Conservation (phyloP, 64 coral and sea anemone species). For the Stichodactyla mertensii region DNA sequence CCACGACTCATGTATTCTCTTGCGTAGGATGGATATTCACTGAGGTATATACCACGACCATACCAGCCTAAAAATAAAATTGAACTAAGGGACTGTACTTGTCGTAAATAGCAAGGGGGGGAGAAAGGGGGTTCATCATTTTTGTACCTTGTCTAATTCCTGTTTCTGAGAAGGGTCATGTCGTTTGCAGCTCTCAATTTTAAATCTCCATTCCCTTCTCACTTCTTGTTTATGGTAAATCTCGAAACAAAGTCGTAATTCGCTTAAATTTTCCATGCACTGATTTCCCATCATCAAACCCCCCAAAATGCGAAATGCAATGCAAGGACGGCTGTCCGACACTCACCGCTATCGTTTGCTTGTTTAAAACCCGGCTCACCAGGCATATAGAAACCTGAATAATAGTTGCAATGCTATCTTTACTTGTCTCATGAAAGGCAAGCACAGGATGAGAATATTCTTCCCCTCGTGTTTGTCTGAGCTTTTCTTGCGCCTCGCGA, state of each 20-base stretch:
- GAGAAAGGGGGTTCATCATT: too few species aligned
- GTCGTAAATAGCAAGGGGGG: too few species aligned
- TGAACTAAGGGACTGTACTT: not conserved
- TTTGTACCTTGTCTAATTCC: too few species aligned
- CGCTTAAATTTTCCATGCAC: too few species aligned
- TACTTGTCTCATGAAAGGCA: not conserved
- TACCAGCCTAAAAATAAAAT: not conserved
- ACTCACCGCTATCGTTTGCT: slow-evolving; percentile 11
- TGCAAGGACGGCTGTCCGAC: not conserved
- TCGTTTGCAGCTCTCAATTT: too few species aligned
- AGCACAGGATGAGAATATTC: not conserved
- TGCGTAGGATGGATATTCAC: slow-evolving; percentile 13
- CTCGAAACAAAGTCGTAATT: too few species aligned
- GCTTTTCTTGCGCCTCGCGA: slow-evolving; percentile 4
- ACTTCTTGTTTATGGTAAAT: too few species aligned
- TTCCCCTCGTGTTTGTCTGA: not conserved
- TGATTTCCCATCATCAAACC: too few species aligned
- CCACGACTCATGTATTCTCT: slow-evolving; percentile 11
- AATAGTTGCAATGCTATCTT: not conserved
- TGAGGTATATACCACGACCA: slow-evolving; percentile 10
- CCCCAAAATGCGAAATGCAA: not conserved
- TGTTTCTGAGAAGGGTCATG: too few species aligned
- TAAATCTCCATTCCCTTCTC: too few species aligned
- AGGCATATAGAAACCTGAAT: not conserved
- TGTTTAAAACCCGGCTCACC: not conserved